phyloP scores from a whole-genome alignment of 2,888 invertebrate species.

The Aleiodes testaceus region DNA sequence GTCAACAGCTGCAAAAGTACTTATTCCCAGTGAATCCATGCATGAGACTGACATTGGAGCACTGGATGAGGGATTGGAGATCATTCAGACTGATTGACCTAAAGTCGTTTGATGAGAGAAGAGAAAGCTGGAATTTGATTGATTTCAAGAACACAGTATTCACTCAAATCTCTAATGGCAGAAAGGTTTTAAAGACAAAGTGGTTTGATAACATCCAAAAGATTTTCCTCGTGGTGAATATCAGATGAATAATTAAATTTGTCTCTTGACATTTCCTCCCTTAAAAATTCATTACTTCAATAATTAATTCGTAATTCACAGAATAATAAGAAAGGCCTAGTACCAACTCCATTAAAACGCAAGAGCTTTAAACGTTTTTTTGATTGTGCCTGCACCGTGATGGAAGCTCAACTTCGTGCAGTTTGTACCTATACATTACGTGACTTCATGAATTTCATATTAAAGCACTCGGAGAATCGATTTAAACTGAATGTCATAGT shows the following conservation, averaged over 20 bases:
- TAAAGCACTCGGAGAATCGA: conserved; percentile 82
- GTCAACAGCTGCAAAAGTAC: conserved; percentile 74
- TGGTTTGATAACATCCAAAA: conserved; percentile 81
- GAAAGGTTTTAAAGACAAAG: conserved; percentile 78
- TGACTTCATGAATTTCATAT: conserved; percentile 84
- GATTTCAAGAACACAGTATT: conserved; percentile 77
- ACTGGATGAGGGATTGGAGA: conserved; percentile 87
- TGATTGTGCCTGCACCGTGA: conserved; percentile 88
- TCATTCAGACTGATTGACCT: conserved; percentile 79
- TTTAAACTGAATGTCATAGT: conserved; percentile 79
- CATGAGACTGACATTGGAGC: conserved; percentile 84
- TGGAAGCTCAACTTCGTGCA: conserved; percentile 91
- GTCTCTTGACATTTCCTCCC: neutral
- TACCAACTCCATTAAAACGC: conserved; percentile 81
- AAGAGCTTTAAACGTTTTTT: conserved; percentile 85
- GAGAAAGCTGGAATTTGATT: conserved; percentile 81
- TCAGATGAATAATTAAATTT: too few species aligned
- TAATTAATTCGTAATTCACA: conserved; percentile 60
- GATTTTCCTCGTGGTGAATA: conserved; percentile 78
- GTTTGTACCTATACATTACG: conserved; percentile 86
- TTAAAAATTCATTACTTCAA: neutral
- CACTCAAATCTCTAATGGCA: conserved; percentile 80
- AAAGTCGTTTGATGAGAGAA: conserved; percentile 75
- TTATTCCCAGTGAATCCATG: conserved; percentile 88
- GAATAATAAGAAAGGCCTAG: conserved; percentile 80